Evolutionary conservation across 2,113 vertebrate species (phyloP).

Genomic region (Tichodroma muraria): DNA sequence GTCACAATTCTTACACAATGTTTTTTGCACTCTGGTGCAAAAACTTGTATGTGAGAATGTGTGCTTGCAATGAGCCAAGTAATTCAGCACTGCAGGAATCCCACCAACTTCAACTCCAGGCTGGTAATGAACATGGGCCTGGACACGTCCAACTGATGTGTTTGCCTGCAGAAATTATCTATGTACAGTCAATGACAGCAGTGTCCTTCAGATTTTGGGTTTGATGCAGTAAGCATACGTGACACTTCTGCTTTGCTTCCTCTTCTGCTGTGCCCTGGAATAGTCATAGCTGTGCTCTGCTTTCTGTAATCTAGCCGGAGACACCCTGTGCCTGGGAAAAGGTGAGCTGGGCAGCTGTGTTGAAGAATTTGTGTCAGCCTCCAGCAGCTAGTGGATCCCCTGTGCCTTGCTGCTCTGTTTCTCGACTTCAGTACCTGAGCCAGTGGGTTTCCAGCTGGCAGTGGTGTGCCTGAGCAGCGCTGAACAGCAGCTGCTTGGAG

Average conservation of each 20-base stretch:
- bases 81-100: not conserved
- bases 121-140: not conserved
- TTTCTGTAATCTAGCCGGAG: not conserved
- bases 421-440: not conserved
- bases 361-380: not conserved
- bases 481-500: not conserved
- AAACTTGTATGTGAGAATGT: not conserved
- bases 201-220: not conserved
- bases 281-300: not conserved
- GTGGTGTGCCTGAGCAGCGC: not conserved
- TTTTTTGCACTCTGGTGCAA: not conserved
- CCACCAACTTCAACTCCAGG: not conserved
- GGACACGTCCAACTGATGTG: not conserved
- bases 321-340: not conserved
- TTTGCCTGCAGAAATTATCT: not conserved
- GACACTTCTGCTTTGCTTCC: not conserved
- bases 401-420: not conserved
- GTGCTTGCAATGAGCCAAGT: not conserved
- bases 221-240: not conserved
- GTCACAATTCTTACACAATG: not conserved
- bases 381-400: not conserved
- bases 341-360: accelerated
- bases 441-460: not conserved
- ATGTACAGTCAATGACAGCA: not conserved
- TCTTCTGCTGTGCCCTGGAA: not conserved